phyloP scores from a whole-genome alignment of 2,888 invertebrate species.

The Ashinkailepas kermadecensis region DNA sequence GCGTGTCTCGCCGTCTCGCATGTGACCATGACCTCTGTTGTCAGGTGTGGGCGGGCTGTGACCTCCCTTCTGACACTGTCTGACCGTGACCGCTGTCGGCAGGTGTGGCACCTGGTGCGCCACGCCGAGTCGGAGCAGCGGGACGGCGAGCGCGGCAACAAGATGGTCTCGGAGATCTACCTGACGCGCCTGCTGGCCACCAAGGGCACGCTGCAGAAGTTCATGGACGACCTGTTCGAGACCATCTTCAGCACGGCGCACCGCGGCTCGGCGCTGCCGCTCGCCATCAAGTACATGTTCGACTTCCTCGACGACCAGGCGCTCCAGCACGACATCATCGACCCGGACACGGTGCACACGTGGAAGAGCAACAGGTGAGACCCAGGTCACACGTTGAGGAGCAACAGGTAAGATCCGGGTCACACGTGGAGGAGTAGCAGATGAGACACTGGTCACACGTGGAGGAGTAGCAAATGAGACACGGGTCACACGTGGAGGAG shows the following conservation, averaged over 20 bases:
- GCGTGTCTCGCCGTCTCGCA: no score
- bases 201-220: constrained; percentile 89
- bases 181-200: constrained; percentile 89
- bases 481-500: no score
- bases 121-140: constrained; percentile 91
- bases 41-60: no score
- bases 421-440: no score
- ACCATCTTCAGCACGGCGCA: constrained; percentile 98
- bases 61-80: no score
- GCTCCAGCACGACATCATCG: constrained; percentile 85
- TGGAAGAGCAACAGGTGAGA: constrained; percentile 93
- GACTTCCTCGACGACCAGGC: constrained; percentile 99
- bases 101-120: constrained; percentile 82
- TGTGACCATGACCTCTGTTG: no score
- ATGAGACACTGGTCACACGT: no score
- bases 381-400: neutral
- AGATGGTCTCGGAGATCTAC: constrained; percentile 99
- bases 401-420: neutral
- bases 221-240: constrained; percentile 96
- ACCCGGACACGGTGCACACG: constrained; percentile 94
- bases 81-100: neutral
- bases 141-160: constrained; percentile 89
- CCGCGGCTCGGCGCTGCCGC: constrained; percentile 87
- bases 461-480: no score
- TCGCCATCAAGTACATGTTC: constrained; percentile 99